Base-by-base conservation (phyloP, 2,113 vertebrate genomes). In the Nycticryphes semicollaris region DNA sequence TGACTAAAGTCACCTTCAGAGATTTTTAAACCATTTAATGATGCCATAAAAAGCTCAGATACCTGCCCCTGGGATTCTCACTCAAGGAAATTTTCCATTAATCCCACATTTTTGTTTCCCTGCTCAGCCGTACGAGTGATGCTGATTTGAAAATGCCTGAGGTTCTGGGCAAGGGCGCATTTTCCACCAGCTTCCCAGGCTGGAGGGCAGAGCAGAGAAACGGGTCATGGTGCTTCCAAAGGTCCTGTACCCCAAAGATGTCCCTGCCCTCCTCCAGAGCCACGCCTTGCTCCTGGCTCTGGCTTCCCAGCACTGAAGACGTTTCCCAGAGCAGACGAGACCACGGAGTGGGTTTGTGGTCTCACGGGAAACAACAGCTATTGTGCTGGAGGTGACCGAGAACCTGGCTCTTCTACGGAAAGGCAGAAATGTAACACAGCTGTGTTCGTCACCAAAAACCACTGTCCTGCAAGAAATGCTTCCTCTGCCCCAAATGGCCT, bases 201-300 rank as follows among this genome's bases (percentile, higher is more conserved):
- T 68, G 64, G 24, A 50, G 47, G 14, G 30, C 51, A 70, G 8
- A 1, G 11, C 50, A 56, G 0, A 1, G 5, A 33, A 27, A 62
- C 14, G 37, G 35, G 10, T 24, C 27, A 56, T 3, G 9, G 12
- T 24, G 21, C 11, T 80, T 41, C 67, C 62, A 63, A 66, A 86
- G 54, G 23, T 74, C 33, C 50, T 6, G 31, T 2, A 25, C 2
- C 50, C 24, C 1, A 37, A 64, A 87, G 62, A 20, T 12, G 33
- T 18, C n/a, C 37, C 51, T 82, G 43, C 19, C 24, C 9, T 60
- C 39, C 57, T 37, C 28, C 75, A 72, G 37, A 79, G 53, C 5
- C 5, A 1, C 7, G 24, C 41, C n/a, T 8, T 3, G 3, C 4
- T 70, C 59, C 51, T 59, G 69, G 22, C 74, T 74, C 28, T n/a